Evolutionary conservation across 2,113 vertebrate genomes (phyloP).

Genomic region (Psophia crepitans): DNA sequence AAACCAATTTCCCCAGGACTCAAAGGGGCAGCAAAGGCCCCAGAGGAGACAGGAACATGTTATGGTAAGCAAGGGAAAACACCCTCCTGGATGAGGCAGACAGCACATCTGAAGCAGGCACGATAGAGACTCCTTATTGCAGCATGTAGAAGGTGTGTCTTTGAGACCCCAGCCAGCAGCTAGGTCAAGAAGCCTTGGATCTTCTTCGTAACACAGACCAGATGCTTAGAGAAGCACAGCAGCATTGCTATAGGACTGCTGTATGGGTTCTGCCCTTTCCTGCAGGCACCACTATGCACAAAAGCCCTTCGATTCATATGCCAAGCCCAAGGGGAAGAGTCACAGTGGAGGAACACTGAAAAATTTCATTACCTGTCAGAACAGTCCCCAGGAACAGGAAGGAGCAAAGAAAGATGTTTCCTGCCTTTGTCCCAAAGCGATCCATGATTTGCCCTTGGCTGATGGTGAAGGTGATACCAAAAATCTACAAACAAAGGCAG

Average conservation of each 20-base stretch:
- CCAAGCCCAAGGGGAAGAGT: background rate
- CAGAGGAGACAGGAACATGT: background rate
- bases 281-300: background rate
- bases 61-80: background rate
- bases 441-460: slow-evolving; percentile 88
- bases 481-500: slow-evolving; percentile 78
- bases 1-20: background rate
- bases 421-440: slow-evolving; percentile 76
- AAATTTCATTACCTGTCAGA: slow-evolving; percentile 82
- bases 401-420: slow-evolving; percentile 88
- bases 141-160: background rate
- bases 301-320: background rate
- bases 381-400: slow-evolving; percentile 83
- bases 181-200: background rate
- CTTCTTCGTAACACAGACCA: background rate
- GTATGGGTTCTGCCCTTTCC: background rate
- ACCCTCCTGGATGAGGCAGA: background rate
- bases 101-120: background rate
- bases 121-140: background rate
- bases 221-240: background rate
- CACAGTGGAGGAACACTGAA: background rate
- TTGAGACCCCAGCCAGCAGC: background rate
- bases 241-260: background rate
- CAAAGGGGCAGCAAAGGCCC: background rate
- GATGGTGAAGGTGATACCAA: slow-evolving; percentile 95